phyloP scores from a whole-genome alignment of 2,888 invertebrate genomes.

The Norana najaformis region DNA sequence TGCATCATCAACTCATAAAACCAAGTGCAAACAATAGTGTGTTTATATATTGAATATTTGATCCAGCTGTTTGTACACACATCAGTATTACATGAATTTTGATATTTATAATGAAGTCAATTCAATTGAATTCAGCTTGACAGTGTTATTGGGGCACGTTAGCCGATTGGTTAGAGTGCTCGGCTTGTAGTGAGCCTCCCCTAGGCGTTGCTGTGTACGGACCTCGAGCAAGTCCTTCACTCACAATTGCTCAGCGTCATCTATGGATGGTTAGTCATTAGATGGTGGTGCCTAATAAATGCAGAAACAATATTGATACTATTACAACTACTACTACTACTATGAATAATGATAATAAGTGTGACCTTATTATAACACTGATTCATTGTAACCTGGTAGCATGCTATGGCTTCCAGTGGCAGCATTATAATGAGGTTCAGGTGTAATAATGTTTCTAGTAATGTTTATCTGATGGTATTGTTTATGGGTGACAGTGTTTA shows the following conservation, averaged over 20 bases:
- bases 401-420: neutral
- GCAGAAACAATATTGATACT: no score
- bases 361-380: no score
- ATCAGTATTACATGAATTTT: neutral
- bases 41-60: neutral
- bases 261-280: no score
- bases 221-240: no score
- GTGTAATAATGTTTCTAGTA: neutral
- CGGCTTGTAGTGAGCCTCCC: no score
- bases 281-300: no score
- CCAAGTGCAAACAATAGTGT: neutral
- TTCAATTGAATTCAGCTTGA: neutral
- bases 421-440: neutral
- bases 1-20: neutral
- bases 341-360: no score
- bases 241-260: no score
- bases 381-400: neutral
- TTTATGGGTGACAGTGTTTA: neutral
- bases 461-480: neutral
- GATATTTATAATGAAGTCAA: neutral
- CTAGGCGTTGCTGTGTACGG: no score
- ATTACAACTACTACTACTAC: no score
- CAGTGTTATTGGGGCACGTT: no score
- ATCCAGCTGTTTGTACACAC: neutral
- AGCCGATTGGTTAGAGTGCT: no score